Evolutionary conservation across 2,797 vertebrate species (phyloP).

Genomic region (Coracias cyanogaster): DNA sequence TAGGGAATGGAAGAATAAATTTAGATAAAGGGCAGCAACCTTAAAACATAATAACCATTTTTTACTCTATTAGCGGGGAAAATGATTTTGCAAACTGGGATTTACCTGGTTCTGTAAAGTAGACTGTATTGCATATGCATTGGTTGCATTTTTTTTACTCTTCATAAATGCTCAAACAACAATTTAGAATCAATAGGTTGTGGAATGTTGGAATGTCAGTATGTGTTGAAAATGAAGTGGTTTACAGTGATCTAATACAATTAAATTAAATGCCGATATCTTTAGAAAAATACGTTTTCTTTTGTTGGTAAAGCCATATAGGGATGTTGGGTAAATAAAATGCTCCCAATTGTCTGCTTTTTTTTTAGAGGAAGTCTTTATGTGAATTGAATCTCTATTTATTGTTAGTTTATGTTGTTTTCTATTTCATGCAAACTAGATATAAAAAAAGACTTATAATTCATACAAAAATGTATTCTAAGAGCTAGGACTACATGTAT

Average conservation of each 20-base stretch:
- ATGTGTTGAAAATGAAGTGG: not conserved
- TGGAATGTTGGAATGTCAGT: constrained; percentile 34
- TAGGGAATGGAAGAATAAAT: constrained; percentile 57
- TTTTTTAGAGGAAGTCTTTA: constrained; percentile 1
- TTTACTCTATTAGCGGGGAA: constrained; percentile 59
- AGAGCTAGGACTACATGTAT: not conserved
- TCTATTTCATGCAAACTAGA: not conserved
- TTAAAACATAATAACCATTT: constrained; percentile 54
- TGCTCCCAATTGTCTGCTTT: not conserved
- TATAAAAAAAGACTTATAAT: not conserved
- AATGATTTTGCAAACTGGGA: constrained; percentile 56
- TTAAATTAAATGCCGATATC: constrained; percentile 50
- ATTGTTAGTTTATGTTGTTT: not conserved
- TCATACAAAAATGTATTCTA: not conserved
- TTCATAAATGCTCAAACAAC: not conserved
- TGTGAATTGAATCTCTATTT: not conserved
- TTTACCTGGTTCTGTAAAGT: not conserved
- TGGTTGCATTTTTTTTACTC: constrained; percentile 33
- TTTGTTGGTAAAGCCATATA: not conserved
- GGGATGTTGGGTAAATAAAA: not conserved
- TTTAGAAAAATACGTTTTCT: not conserved
- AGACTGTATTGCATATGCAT: not conserved
- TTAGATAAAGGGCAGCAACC: constrained; percentile 37
- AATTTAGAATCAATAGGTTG: constrained; percentile 24
- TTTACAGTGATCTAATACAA: constrained; percentile 50